Evolutionary conservation across 2,888 invertebrate genomes (phyloP).

Genomic region (Drosophila colorata): DNA sequence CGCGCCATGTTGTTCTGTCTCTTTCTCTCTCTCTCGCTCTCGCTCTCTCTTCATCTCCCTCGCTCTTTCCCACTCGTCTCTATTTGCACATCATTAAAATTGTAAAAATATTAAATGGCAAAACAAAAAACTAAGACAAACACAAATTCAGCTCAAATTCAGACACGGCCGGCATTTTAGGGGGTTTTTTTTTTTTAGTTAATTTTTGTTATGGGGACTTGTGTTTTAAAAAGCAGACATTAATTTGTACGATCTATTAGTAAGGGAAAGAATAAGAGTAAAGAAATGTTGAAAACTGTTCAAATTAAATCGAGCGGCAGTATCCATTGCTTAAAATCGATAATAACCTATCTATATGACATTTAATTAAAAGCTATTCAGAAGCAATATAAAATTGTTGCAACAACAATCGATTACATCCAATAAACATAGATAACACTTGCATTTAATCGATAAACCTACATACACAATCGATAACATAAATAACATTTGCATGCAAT

Average conservation of each 20-base stretch:
- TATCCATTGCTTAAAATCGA: not conserved
- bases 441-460: not conserved
- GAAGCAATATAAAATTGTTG: too few species aligned
- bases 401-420: not conserved
- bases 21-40: slow-evolving; percentile 4
- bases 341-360: too few species aligned
- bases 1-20: slow-evolving; percentile 52
- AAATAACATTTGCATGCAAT: not conserved
- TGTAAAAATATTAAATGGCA: slow-evolving; percentile 79
- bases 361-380: too few species aligned
- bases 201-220: not conserved
- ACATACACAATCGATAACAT: not conserved
- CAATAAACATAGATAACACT: not conserved
- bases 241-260: slow-evolving; percentile 3
- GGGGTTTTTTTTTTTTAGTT: slow-evolving; percentile 10
- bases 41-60: not conserved
- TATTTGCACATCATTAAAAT: slow-evolving; percentile 85
- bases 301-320: not conserved
- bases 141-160: slow-evolving; percentile 36
- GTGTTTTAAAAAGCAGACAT: not conserved
- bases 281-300: too few species aligned
- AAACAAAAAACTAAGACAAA: slow-evolving; percentile 69
- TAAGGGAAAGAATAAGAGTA: not conserved
- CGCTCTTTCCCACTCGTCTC: slow-evolving; percentile 10
- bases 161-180: slow-evolving; percentile 17